Evolutionary conservation across 2,888 invertebrate species (phyloP), one percentile per base, ranked within the genome.

Genomic region (Drosophila melanosoma): DNA sequence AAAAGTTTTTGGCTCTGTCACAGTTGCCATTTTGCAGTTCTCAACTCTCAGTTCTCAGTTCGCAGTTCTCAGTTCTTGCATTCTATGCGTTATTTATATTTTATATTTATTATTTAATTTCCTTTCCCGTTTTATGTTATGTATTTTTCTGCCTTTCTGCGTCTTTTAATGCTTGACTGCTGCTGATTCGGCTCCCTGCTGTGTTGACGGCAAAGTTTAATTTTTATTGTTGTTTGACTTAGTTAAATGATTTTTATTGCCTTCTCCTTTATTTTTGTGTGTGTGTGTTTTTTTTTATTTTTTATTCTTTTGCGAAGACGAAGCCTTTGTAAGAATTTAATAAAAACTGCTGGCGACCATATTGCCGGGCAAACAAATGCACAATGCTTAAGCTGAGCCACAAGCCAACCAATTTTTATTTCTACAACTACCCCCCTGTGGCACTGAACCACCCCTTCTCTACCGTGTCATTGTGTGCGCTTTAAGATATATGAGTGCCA

Each of bases 141-240:
- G 89, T 84, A 84, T 87, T 84, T 87, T 87, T 82, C 76, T 69
- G 63, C 66, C 62, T 58, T 45, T 45, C 49, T 56, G 49, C 54
- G 57, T 68, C 58, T 77, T 89, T 87, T 89, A 62, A 85, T 82
- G 90, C 85, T 78, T 70, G 65, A 67, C 74, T 85, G 76, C 42
- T 73, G 59, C 63, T 75, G 71, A 69, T 48, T 71, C 45, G 69
- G 62, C 64, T 78, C 58, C 42, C 23, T 60, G 63, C 79, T 77
- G 69, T 74, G 84, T 88, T 89, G 90, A 87, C 90, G 87, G 90
- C 87, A 89, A 87, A 89, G 90, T 87, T 83, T 90, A 87, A 90
- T 87, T 83, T 87, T 90, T 87, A 89, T 87, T 90, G 87, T 87
- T 90, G 90, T 87, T 87, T 90, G 86, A 87, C 89, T 87, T 87